These are phyloP conservation scores for Pachypsylla venusta DNA, from an alignment of 1,140 invertebrate species.

Conservation along the genomic window DNA sequence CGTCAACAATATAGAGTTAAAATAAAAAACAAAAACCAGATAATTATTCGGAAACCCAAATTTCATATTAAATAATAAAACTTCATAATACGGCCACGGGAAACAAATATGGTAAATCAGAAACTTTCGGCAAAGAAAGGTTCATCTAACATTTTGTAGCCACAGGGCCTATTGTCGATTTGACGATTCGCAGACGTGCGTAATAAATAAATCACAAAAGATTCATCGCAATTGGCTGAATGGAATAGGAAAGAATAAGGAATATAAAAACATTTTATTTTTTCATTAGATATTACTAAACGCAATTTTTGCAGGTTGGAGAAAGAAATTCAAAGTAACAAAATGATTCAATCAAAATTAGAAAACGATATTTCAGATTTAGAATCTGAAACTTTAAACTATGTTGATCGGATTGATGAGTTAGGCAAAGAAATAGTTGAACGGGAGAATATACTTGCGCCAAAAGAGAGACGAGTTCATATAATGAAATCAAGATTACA, in stretches of 20 bases:
- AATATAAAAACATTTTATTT: not conserved
- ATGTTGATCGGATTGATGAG: not conserved
- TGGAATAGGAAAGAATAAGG: not conserved
- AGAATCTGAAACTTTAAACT: not conserved
- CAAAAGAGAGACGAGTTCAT: constrained; percentile 26
- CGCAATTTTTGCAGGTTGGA: not conserved
- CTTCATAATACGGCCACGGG: too few relatives aligned
- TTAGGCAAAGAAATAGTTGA: not conserved
- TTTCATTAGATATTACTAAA: too few relatives aligned
- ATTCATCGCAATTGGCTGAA: too few relatives aligned
- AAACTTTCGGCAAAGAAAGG: too few relatives aligned
- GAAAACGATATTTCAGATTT: not conserved
- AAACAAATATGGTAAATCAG: too few relatives aligned
- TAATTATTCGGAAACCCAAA: too few relatives aligned
- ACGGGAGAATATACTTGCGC: not conserved
- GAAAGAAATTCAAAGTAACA: not conserved
- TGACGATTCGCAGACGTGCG: not conserved
- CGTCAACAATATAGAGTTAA: too few relatives aligned
- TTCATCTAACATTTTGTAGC: too few relatives aligned
- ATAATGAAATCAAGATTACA: not conserved
- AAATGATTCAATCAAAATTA: not conserved
- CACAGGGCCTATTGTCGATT: not conserved
- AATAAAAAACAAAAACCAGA: too few relatives aligned
- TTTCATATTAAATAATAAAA: too few relatives aligned
- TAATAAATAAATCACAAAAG: too few relatives aligned